Evolutionary conservation across 2,113 vertebrate species (phyloP).

Genomic region (Gadus chalcogrammus): DNA sequence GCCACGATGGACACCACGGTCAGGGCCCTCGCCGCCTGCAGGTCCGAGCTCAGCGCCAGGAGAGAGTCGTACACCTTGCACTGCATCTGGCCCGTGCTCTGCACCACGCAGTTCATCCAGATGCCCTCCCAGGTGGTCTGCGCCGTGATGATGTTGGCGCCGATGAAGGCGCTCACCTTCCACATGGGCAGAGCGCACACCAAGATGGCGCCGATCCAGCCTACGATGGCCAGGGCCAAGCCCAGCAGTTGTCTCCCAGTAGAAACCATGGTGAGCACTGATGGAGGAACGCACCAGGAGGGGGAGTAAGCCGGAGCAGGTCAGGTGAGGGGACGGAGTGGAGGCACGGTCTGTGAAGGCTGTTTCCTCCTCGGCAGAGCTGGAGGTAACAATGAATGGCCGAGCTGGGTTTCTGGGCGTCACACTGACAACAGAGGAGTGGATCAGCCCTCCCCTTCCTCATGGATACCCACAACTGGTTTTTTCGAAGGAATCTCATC

Average conservation of each 20-base stretch:
- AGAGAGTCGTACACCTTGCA: slow-evolving; percentile 80
- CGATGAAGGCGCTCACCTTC: slow-evolving; percentile 83
- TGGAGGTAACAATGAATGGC: too few species aligned
- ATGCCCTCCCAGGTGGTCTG: slow-evolving; percentile 83
- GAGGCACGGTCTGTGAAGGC: too few species aligned
- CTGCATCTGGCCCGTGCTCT: slow-evolving; percentile 78
- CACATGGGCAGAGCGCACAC: slow-evolving; percentile 83
- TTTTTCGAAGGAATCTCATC: too few species aligned
- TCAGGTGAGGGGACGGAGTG: too few species aligned
- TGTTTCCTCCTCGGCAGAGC: too few species aligned
- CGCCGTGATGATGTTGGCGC: slow-evolving; percentile 71
- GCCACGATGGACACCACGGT: slow-evolving; percentile 65
- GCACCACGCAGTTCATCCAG: slow-evolving; percentile 74
- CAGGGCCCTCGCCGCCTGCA: slow-evolving; percentile 75
- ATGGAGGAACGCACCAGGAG: too few species aligned
- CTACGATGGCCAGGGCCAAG: slow-evolving; percentile 71
- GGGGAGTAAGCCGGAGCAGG: too few species aligned
- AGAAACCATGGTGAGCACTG: slow-evolving; percentile 53
- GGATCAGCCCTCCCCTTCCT: too few species aligned
- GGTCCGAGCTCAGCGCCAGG: slow-evolving; percentile 70
- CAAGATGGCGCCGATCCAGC: slow-evolving; percentile 79
- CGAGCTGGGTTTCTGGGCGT: too few species aligned
- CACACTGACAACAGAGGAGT: too few species aligned
- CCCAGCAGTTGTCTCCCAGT: slow-evolving; percentile 74
- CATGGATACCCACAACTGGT: too few species aligned